phyloP scores from a whole-genome alignment of 2,888 invertebrate species.

The Petrophora chlorosata region DNA sequence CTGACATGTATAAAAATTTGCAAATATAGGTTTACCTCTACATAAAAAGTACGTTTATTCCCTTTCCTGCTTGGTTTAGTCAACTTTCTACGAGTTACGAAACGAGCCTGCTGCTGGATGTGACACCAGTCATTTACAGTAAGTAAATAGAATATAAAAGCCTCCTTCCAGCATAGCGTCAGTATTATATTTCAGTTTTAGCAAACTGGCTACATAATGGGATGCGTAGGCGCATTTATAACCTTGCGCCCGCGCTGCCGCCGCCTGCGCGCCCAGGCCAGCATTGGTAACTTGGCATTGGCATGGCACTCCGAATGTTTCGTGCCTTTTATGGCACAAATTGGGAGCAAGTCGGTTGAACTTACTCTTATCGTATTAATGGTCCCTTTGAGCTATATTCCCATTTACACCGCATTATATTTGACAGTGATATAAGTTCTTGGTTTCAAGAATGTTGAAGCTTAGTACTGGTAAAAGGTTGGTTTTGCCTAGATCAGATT shows the following conservation, averaged over 20 bases:
- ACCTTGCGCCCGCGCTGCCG: constrained; percentile 61
- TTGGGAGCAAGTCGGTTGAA: constrained; percentile 36
- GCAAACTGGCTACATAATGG: constrained; percentile 33
- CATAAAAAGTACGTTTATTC: no score
- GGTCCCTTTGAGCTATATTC: constrained; percentile 1
- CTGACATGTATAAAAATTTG: no score
- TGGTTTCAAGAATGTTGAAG: constrained; percentile 1
- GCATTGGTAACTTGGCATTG: constrained; percentile 52
- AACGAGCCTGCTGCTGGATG: no score
- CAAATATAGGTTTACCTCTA: no score
- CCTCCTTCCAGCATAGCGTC: background rate
- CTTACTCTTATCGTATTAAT: constrained; percentile 1
- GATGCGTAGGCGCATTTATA: constrained; percentile 62
- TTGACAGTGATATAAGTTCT: background rate
- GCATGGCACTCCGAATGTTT: constrained; percentile 50
- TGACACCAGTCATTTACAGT: no score
- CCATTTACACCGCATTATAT: background rate
- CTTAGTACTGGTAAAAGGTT: background rate
- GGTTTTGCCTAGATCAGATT: no score
- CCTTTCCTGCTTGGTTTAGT: no score
- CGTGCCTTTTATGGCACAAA: constrained; percentile 59
- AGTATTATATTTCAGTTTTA: constrained; percentile 22
- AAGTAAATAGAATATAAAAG: no score
- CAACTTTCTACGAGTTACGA: no score
- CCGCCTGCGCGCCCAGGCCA: constrained; percentile 30